Base-by-base conservation (phyloP, 1,140 invertebrate genomes). In the Pseudomyrmex dendroicus region DNA sequence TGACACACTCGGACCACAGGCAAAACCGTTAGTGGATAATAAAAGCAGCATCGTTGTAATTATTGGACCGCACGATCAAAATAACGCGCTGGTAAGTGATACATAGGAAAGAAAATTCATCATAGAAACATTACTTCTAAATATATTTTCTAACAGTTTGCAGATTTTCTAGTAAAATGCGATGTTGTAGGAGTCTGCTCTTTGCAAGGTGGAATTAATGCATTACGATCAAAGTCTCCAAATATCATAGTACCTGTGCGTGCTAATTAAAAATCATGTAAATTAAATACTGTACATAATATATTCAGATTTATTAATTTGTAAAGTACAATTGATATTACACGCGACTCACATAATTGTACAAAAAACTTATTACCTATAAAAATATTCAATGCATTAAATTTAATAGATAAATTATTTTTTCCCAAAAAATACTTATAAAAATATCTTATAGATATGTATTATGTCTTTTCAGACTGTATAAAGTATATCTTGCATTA, bases 41-140 rank as follows among this genome's bases (percentile, higher is more conserved):
- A 93, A 95, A 93, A 92, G 96, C 48, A 96, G 96, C 89, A 96
- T 97, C 57, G 96, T 98, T 64, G 96, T 98, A 3, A 95, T 99
- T 77, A 95, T 98, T 56, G 97, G 97, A 20, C 96, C 95, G n/a
- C 95, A 96, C 68, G 96, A 97, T 90, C 96, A 97, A 88, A 96
- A 97, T 86, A 96, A 97, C 67, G 95, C 96, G 74, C 94, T 97
- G 95, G 97, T 98, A 94, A 95, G 94, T 93, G 20, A 17, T 70
- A 25, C 20, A 15, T 54, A 48, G 20, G 22, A 8, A 0, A 74
- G 48, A 57, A 44, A 57, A 48, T 57, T 10, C 54, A 7, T 15
- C 17, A 20, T 12, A 59, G 7, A 57, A 12, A 67, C 70, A 57
- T 17, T 22, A 10, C 72, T 10, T 56, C 13, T 52, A 52, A 66